Conservation (phyloP, 2,888 invertebrate species). For the Venusia cambrica region DNA sequence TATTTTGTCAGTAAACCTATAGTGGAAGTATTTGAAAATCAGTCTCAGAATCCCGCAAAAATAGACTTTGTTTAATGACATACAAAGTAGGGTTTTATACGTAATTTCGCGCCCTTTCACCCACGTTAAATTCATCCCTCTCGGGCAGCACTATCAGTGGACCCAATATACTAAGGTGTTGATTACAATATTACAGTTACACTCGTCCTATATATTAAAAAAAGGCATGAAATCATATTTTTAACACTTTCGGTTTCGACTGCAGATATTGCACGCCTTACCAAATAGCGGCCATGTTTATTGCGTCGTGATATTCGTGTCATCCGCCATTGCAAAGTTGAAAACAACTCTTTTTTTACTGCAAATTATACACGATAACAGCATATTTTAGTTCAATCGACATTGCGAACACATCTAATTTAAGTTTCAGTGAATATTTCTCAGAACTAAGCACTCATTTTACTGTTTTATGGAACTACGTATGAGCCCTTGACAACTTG, state of each 20-base stretch:
- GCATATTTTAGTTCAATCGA: slow-evolving; percentile 43
- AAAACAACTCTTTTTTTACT: slow-evolving; percentile 52
- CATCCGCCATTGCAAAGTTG: slow-evolving; percentile 77
- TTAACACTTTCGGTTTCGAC: slow-evolving; percentile 28
- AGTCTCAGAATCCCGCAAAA: no score
- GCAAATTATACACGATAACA: slow-evolving; percentile 53
- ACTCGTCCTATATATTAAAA: slow-evolving; percentile 6
- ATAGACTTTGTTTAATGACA: slow-evolving; percentile 11
- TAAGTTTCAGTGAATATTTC: slow-evolving; percentile 50
- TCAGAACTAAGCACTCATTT: slow-evolving; percentile 60
- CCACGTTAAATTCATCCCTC: slow-evolving; percentile 29
- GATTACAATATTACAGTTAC: slow-evolving; percentile 1
- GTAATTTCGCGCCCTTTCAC: slow-evolving; percentile 81
- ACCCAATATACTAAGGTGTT: slow-evolving; percentile 3
- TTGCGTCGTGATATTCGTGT: slow-evolving; percentile 80
- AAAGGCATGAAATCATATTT: slow-evolving; percentile 3
- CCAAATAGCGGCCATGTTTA: slow-evolving; percentile 80
- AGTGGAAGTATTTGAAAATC: no score
- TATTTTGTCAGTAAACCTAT: no score
- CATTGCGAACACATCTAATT: slow-evolving; percentile 56
- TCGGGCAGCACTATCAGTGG: not conserved
- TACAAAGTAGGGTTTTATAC: slow-evolving; percentile 40
- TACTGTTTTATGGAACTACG: slow-evolving; percentile 66
- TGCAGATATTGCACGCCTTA: slow-evolving; percentile 75
- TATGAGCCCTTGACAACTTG: slow-evolving; percentile 70